Percentiles rank a stretch among this genome's conserved stretches.
These are phyloP conservation scores for Tachypleus tridentatus DNA, from an alignment of 1,140 invertebrate genomes.

Conservation along the genomic window DNA sequence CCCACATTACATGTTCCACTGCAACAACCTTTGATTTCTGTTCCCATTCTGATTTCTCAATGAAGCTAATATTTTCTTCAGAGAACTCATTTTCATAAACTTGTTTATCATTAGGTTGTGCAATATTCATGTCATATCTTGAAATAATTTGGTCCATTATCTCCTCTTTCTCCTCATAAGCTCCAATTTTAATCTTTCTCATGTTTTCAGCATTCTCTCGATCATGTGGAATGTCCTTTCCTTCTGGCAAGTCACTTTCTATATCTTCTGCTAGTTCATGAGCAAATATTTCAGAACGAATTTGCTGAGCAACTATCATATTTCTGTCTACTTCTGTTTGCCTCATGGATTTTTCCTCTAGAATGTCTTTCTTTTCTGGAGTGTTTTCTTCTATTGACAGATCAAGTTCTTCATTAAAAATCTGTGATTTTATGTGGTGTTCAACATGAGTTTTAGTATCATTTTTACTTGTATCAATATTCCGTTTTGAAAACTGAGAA, in stretches of 20 bases:
- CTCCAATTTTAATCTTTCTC: no score
- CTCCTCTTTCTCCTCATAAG: no score
- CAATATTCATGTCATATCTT: no score
- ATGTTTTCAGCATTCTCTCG: not conserved
- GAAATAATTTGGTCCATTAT: no score
- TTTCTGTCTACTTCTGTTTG: conserved; percentile 24
- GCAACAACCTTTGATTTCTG: conserved; percentile 10
- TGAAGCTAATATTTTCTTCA: no score
- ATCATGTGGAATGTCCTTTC: conserved; percentile 19
- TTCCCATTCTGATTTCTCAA: no score
- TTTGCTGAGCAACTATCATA: conserved; percentile 29
- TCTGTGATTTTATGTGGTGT: conserved; percentile 20
- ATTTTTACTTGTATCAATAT: not conserved
- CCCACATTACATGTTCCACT: conserved; percentile 37
- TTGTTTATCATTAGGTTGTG: no score
- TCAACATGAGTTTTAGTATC: conserved; percentile 12
- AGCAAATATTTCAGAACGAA: conserved; percentile 32
- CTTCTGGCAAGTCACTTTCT: conserved; percentile 29
- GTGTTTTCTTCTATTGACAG: conserved; percentile 19
- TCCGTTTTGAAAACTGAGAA: not conserved
- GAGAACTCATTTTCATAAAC: no score
- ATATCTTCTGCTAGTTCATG: conserved; percentile 33
- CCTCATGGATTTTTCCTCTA: conserved; percentile 9
- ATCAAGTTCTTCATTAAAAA: conserved; percentile 19
- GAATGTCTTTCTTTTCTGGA: conserved; percentile 17